Percentiles rank a stretch among this genome's conserved stretches.
These are phyloP conservation scores for Panthera tigris DNA, from an alignment of 2,113 vertebrate species.

Conservation along the genomic window DNA sequence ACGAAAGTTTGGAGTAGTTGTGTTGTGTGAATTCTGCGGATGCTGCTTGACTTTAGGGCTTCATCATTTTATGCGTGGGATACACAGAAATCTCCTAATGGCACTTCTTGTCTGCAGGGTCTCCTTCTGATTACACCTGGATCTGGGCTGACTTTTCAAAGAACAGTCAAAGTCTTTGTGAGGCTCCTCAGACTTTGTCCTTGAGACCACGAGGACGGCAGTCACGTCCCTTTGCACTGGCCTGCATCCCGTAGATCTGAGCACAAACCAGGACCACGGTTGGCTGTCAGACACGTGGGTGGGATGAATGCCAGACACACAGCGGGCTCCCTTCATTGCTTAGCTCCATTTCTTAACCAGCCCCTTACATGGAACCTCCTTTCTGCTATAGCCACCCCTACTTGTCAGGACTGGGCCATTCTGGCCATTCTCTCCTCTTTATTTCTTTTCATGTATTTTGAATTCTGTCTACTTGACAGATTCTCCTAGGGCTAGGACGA, in stretches of 20 bases:
- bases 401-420: neutral
- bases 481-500: neutral
- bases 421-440: neutral
- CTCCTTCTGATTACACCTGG: neutral
- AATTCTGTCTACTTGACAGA: neutral
- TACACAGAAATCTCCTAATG: neutral
- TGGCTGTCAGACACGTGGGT: neutral
- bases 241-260: neutral
- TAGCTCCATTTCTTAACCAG: neutral
- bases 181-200: neutral
- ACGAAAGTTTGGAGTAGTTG: neutral
- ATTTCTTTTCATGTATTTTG: neutral
- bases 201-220: neutral
- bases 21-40: neutral
- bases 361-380: neutral
- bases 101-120: neutral
- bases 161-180: neutral
- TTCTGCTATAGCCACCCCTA: neutral
- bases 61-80: neutral
- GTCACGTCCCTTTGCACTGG: neutral
- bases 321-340: neutral
- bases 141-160: neutral
- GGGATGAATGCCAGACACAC: neutral
- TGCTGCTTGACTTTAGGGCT: neutral
- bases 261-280: fast-evolving